Base-by-base conservation (phyloP, 2,113 vertebrate genomes). In the Myrmophylax atrothorax region DNA sequence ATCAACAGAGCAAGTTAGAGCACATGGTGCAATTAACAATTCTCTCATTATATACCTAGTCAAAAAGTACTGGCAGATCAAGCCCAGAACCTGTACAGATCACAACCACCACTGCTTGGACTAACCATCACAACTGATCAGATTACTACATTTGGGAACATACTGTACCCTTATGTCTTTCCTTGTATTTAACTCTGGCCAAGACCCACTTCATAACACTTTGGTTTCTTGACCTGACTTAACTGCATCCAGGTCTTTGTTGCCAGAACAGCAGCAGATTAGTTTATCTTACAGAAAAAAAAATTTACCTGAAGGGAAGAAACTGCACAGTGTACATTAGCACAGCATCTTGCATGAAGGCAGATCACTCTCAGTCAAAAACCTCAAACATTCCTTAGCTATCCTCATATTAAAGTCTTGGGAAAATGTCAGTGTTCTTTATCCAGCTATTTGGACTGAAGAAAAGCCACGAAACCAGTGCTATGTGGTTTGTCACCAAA, bases 21-120 rank as follows among this genome's bases (percentile, higher is more conserved):
- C 20, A 46, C 2, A 2, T 0, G 0, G 0, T 72, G 12, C 49
- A 77, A 60, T 40, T 37, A 75, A 74, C 23, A 59, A 60, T 47
- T 64, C 35, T 47, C 14, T 58, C n/a, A 40, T 13, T 15, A 16
- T 0, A 1, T 24, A 64, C 2, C 38, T 37, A 74, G 13, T 53
- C 9, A 66, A 62, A 69, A 80, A 22, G 10, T 29, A 86, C 0
- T 16, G 58, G 31, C 20, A 81, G 31, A 84, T 72, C 26, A 83
- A 92, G 42, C 42, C 81, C 2, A 26, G 38, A 15, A 72, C 8
- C 14, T 6, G 2, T 23, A 49, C 3, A 37, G n/a, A 73, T 38
- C 82, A 55, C 13, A 19, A 60, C 14, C 25, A 80, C 28, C 9
- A 22, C 7, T 3, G 10, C 11, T 55, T 42, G 33, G 26, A 58